These are phyloP conservation scores for Theodoxus fluviatilis DNA, from an alignment of 2,888 invertebrate genomes.

Conservation along the genomic window DNA sequence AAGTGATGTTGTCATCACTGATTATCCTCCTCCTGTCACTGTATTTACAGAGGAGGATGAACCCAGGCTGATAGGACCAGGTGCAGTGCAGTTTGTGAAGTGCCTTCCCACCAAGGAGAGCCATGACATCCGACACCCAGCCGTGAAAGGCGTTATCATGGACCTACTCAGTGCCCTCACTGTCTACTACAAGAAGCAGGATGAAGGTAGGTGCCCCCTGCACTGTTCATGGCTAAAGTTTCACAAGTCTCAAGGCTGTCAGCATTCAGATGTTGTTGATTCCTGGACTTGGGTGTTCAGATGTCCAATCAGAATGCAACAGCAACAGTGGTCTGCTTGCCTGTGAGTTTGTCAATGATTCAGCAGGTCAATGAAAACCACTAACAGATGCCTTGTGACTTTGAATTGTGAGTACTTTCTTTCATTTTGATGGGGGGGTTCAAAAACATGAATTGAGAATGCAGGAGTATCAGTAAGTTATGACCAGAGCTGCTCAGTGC, in stretches of 20 bases:
- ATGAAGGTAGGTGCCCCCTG: conserved; percentile 25
- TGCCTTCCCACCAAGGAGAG: conserved; percentile 60
- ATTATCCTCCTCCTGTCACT: too few relatives aligned
- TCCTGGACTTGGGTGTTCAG: not conserved
- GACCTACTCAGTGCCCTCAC: conserved; percentile 76
- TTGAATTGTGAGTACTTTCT: too few relatives aligned
- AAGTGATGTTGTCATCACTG: too few relatives aligned
- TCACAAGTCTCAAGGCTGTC: not conserved
- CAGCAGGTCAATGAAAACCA: too few relatives aligned
- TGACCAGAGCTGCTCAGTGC: too few relatives aligned
- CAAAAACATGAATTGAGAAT: too few relatives aligned
- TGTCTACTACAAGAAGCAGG: conserved; percentile 59
- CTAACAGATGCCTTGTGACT: too few relatives aligned
- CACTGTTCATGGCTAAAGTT: conserved; percentile 22
- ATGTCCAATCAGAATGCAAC: too few relatives aligned
- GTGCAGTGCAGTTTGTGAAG: conserved; percentile 72
- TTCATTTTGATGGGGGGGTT: too few relatives aligned
- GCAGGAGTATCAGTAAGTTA: too few relatives aligned
- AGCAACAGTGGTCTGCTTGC: too few relatives aligned
- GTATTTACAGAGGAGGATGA: conserved; percentile 70
- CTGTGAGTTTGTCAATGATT: too few relatives aligned
- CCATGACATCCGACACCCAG: conserved; percentile 43
- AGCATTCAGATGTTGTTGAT: not conserved
- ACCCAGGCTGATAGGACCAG: conserved; percentile 69
- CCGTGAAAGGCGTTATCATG: conserved; percentile 67